Conservation (phyloP, 2,888 invertebrate species). For the Drosophila quasianomalipes region DNA sequence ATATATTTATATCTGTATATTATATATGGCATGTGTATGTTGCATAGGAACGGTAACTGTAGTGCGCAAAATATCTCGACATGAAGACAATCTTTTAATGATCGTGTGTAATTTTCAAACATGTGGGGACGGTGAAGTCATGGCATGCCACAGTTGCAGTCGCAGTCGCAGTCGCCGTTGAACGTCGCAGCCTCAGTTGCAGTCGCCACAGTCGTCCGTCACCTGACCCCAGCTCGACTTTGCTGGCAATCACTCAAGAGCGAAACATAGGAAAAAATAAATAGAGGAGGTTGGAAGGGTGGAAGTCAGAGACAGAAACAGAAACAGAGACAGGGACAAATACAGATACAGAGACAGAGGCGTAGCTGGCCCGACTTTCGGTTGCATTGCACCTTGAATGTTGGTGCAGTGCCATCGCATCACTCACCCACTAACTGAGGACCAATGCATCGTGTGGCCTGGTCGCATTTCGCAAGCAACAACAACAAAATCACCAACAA, state of each 20-base stretch:
- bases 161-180: slow-evolving; percentile 15
- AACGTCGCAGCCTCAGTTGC: slow-evolving; percentile 1
- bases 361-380: slow-evolving; percentile 64
- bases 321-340: not conserved
- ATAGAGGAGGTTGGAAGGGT: not conserved
- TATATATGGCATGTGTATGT: not conserved
- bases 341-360: slow-evolving; percentile 32
- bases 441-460: slow-evolving; percentile 57
- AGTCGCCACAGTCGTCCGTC: slow-evolving; percentile 64
- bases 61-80: slow-evolving; percentile 74
- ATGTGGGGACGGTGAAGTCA: slow-evolving; percentile 64
- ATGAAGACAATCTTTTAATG: slow-evolving; percentile 83
- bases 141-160: slow-evolving; percentile 47
- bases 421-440: slow-evolving; percentile 77
- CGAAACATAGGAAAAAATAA: slow-evolving; percentile 12
- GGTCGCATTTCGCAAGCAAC: slow-evolving; percentile 74
- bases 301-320: slow-evolving; percentile 9
- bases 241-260: slow-evolving; percentile 70
- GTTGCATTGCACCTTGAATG: slow-evolving; percentile 77
- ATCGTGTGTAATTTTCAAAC: slow-evolving; percentile 83
- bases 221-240: slow-evolving; percentile 74
- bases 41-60: slow-evolving; percentile 30
- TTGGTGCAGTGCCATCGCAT: slow-evolving; percentile 64
- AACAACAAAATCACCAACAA: slow-evolving; percentile 16
- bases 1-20: not conserved